A percentile compares a stretch with the other conserved stretches of the same genome.
Evolutionary conservation across 2,888 invertebrate species (phyloP).

Genomic region (Leucophenga maculata): DNA sequence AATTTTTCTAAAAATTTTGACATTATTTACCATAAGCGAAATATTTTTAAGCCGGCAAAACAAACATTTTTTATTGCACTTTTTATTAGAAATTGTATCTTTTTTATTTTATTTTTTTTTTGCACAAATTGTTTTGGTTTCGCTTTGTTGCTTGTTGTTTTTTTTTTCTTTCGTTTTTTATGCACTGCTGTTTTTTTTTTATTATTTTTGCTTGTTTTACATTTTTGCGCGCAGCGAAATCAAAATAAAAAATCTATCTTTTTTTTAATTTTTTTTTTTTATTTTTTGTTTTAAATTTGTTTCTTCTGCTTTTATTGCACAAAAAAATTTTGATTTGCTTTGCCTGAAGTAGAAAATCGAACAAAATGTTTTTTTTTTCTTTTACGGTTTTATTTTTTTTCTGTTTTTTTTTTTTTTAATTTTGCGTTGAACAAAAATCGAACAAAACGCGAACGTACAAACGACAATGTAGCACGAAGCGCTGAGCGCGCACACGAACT

Average conservation of each 20-base stretch:
- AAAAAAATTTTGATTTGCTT: constrained; percentile 4
- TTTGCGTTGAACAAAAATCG: constrained; percentile 14
- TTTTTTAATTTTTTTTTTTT: constrained; percentile 13
- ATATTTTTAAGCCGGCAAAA: constrained; percentile 9
- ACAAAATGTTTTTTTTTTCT: constrained; percentile 1
- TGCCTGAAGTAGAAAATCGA: constrained; percentile 4
- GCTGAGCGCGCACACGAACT: constrained; percentile 21
- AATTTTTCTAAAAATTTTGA: neutral
- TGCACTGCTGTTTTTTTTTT: neutral
- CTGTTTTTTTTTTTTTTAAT: neutral
- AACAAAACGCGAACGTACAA: neutral
- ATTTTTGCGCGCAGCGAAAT: constrained; percentile 10
- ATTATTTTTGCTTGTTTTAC: constrained; percentile 1
- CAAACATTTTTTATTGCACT: constrained; percentile 19
- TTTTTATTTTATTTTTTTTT: constrained; percentile 1
- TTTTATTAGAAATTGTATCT: neutral
- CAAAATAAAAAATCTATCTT: constrained; percentile 22
- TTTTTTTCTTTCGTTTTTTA: neutral
- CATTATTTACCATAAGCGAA: neutral
- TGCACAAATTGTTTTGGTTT: neutral
- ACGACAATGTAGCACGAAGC: constrained; percentile 3
- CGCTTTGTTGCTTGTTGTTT: neutral
- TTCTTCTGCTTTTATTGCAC: constrained; percentile 5
- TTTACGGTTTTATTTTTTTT: neutral
- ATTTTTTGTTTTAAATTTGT: constrained; percentile 1